Evolutionary conservation across 2,113 vertebrate species (phyloP).

Genomic region (Sebastes fasciatus): DNA sequence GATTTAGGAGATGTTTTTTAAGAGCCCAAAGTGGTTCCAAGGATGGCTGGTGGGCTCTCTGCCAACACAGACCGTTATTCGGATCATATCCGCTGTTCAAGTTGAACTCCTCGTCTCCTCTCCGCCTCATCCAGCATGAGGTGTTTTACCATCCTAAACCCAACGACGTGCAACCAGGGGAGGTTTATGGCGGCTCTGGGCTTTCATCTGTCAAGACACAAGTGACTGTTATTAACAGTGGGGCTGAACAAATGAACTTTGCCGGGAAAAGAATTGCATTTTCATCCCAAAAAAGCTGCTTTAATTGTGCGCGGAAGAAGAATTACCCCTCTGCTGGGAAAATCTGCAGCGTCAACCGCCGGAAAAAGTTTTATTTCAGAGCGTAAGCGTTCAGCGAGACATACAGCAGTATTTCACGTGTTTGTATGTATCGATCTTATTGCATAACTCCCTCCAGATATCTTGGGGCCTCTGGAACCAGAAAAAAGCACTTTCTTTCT

Average conservation of each 20-base stretch:
- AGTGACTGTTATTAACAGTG: conserved; percentile 67
- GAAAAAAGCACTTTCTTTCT: conserved; percentile 1
- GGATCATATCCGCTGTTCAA: not conserved
- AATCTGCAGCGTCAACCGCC: conserved; percentile 57
- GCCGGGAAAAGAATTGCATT: conserved; percentile 39
- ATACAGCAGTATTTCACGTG: conserved; percentile 34
- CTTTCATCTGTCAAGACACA: conserved; percentile 64
- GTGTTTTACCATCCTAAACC: conserved; percentile 74
- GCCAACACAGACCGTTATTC: not conserved
- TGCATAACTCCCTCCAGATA: conserved; percentile 15
- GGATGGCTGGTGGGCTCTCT: not conserved
- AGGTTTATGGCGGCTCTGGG: conserved; percentile 65
- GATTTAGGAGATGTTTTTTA: not conserved
- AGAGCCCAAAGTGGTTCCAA: not conserved
- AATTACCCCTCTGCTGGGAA: conserved; percentile 22
- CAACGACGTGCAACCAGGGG: conserved; percentile 64
- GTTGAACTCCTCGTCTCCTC: conserved; percentile 25
- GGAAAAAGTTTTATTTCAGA: conserved; percentile 45
- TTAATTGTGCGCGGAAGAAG: conserved; percentile 52
- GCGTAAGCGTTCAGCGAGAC: conserved; percentile 30
- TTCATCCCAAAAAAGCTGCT: conserved; percentile 37
- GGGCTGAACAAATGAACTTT: conserved; percentile 55
- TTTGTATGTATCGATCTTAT: conserved; percentile 25
- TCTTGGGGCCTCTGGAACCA: conserved; percentile 2
- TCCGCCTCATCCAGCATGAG: conserved; percentile 57